Evolutionary conservation across 2,797 vertebrate genomes (phyloP), one percentile per base, ranked within the genome.

Genomic region (Silurus lanzhouensis): DNA sequence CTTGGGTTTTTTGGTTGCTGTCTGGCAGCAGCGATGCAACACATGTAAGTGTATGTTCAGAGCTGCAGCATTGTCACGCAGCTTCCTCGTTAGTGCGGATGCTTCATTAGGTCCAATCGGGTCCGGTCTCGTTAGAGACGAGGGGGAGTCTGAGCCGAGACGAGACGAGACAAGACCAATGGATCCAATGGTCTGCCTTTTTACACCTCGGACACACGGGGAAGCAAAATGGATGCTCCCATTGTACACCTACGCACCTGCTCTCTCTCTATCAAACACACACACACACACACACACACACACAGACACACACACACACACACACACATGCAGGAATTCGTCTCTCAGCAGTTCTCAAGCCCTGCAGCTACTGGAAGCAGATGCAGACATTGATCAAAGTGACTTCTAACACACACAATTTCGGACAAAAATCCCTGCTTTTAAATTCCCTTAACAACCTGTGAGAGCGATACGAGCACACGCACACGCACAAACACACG

Each of bases 351-450:
- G 90, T 93, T 94, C 92, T 88, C 88, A 84, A 94, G 92, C 93
- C 95, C 94, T 89, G 89, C 88, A 95, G 95, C 94, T 88, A 94
- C 90, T n/a, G 57, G 93, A 92, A 92, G 91, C 93, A 93, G 93
- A 93, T 92, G 93, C 92, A 94, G 93, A 94, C 94, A 95, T 95
- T 94, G 94, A 96, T 95, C 94, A 95, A 95, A 95, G 93, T 94
- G 94, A 94, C 95, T 95, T 94, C 92, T 93, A 93, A 93, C 94
- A 93, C 94, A 93, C 94, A 94, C 90, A 94, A 94, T 93, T 95
- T 93, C 90, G 38, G 61, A 52, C 48, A 79, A 94, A 94, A 95
- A 93, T 93, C 89, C 20, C 89, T 91, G 92, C 81, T 93, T 92
- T 93, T 92, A 90, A 92, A 93, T 93, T 93, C 92, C 90, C 92